phyloP scores from a whole-genome alignment of 2,113 vertebrate genomes.

The Himantopus leucocephalus region DNA sequence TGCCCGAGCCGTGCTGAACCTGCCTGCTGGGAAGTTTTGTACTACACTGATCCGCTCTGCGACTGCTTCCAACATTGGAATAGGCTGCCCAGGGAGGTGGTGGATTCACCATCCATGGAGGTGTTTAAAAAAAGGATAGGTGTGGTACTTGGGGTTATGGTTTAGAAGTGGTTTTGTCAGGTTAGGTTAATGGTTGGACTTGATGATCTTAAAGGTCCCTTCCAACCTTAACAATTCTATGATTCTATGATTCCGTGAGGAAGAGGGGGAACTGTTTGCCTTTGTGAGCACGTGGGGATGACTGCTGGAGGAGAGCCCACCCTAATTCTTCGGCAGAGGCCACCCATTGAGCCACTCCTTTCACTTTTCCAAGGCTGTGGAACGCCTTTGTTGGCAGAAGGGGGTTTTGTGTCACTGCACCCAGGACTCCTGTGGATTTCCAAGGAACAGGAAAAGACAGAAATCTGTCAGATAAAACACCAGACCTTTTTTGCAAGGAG shows the following conservation, averaged over 20 bases:
- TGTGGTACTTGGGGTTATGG: too few species aligned
- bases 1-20: background rate
- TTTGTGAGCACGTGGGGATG: background rate
- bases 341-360: background rate
- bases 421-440: background rate
- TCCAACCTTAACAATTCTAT: too few species aligned
- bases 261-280: background rate
- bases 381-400: background rate
- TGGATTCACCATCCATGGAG: too few species aligned
- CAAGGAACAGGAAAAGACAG: background rate
- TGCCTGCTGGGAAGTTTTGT: background rate
- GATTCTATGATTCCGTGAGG: background rate
- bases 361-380: background rate
- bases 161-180: too few species aligned
- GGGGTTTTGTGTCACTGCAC: background rate
- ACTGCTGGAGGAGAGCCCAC: background rate
- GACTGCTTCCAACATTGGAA: background rate
- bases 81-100: too few species aligned
- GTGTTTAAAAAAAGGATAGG: too few species aligned
- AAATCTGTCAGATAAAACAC: background rate
- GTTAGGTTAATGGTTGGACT: too few species aligned
- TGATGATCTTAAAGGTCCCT: too few species aligned
- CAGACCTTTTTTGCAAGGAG: background rate
- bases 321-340: background rate
- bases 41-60: background rate